Percentiles rank a stretch among this genome's conserved stretches.
These are phyloP conservation scores for Sphecodes monilicornis DNA, from an alignment of 2,888 invertebrate genomes.

Conservation along the genomic window DNA sequence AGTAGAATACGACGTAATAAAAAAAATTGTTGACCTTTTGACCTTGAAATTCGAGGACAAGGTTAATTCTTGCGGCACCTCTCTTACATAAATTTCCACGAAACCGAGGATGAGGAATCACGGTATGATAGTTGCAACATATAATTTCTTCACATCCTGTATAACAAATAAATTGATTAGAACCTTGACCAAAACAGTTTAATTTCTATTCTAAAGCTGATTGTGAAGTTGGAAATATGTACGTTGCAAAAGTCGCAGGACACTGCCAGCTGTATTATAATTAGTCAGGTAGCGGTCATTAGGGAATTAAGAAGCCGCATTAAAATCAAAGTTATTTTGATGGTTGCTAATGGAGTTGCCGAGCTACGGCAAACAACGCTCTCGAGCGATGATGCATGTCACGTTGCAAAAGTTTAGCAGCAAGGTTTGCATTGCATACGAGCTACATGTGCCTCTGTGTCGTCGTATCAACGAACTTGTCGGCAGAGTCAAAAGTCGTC, in stretches of 20 bases:
- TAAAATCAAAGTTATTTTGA: constrained; percentile 56
- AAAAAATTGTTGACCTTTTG: too few species aligned
- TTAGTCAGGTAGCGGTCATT: neutral
- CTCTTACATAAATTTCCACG: too few species aligned
- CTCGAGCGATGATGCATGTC: constrained; percentile 52
- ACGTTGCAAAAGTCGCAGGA: neutral
- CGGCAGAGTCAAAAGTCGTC: constrained; percentile 36
- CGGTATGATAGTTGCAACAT: too few species aligned
- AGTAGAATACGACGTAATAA: too few species aligned
- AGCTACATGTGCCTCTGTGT: constrained; percentile 32
- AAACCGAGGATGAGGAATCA: too few species aligned
- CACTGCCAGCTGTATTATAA: neutral
- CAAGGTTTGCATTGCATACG: constrained; percentile 59
- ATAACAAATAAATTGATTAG: neutral
- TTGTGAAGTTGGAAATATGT: too few species aligned
- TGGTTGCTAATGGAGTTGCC: constrained; percentile 52
- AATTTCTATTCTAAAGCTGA: neutral
- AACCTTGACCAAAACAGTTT: neutral
- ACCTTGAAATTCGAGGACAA: too few species aligned
- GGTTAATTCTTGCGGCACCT: too few species aligned
- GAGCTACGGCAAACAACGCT: constrained; percentile 21
- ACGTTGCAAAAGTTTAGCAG: constrained; percentile 57
- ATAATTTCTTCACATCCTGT: too few species aligned
- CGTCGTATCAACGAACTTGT: constrained; percentile 47
- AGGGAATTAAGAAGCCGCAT: constrained; percentile 32